Base-by-base conservation (phyloP, 2,113 vertebrate genomes). In the Lasiurus cinereus region DNA sequence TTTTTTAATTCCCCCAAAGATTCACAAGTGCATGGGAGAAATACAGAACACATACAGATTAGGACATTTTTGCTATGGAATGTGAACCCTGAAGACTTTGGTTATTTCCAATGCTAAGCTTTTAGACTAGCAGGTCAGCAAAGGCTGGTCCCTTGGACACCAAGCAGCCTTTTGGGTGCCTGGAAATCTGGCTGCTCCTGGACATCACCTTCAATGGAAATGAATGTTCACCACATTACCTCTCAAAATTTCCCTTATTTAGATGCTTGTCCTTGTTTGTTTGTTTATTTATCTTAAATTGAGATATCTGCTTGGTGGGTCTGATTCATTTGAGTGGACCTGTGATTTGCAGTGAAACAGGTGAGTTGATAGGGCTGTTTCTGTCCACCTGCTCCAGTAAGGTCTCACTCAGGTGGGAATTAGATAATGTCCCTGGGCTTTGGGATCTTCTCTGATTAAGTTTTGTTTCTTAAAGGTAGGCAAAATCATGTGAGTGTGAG, bases 391-490 rank as follows among this genome's bases (percentile, higher is more conserved):
- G 39, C 9, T 39, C 33, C 12, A 24, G 10, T 2, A 7, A 39
- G 31, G 21, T 4, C 22, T 78, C 33, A 2, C 39, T 67, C 8
- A 33, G 46, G 36, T 46, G 56, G 54, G 56, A 62, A 46, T 27
- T 74, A 36, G 85, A 74, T 74, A 27, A 21, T 43, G 48, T 29
- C 64, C 76, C 52, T 90, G 88, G 66, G 66, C 59, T 88, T 59
- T 77, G 73, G 12, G 87, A n/a, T 56, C 52, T 79, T 66, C 52
- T 62, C 89, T 74, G 36, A 18, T 18, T 18, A 85, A 79, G 36
- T 48, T 79, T 43, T 89, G 33, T 79, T 62, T 93, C 52, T 31
- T 54, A 66, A 78, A 90, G 50, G 54, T 39, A 33, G 64, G 36
- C n/a, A n/a, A 50, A 33, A 72, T 76, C 66, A 46, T 0, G 4